Conservation (phyloP, 2,888 invertebrate genomes). For the Vesta saturnalis region DNA sequence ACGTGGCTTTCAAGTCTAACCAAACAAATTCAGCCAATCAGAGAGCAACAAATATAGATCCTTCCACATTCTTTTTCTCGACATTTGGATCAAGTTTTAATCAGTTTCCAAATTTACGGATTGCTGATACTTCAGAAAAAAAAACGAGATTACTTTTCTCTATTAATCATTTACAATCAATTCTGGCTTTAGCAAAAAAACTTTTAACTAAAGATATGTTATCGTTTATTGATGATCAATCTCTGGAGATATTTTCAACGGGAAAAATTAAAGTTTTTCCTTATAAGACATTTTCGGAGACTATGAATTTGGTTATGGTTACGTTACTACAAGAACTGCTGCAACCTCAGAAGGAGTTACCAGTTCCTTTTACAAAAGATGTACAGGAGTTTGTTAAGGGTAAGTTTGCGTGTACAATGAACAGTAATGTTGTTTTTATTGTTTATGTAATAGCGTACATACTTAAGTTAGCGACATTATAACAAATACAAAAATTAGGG, state of each 20-base stretch:
- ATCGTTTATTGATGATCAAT: conserved; percentile 84
- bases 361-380: conserved; percentile 90
- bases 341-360: conserved; percentile 90
- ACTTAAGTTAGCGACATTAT: no score
- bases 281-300: conserved; percentile 95
- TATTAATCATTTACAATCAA: conserved; percentile 82
- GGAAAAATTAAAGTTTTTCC: conserved; percentile 81
- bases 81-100: conserved; percentile 94
- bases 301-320: conserved; percentile 91
- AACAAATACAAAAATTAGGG: no score
- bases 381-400: conserved; percentile 72
- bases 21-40: conserved; percentile 50
- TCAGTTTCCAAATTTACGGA: conserved; percentile 85
- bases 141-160: conserved; percentile 72
- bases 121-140: conserved; percentile 77
- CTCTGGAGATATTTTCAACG: conserved; percentile 79
- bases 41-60: conserved; percentile 68
- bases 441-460: no score
- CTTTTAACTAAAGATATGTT: conserved; percentile 83
- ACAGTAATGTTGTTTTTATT: not conserved
- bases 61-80: conserved; percentile 87
- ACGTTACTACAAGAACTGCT: conserved; percentile 90
- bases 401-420: conserved; percentile 28
- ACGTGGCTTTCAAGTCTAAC: conserved; percentile 52
- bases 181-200: conserved; percentile 83